phyloP scores from a whole-genome alignment of 35 echinoderm and acorn worm species.

The Apostichopus parvimensis region DNA sequence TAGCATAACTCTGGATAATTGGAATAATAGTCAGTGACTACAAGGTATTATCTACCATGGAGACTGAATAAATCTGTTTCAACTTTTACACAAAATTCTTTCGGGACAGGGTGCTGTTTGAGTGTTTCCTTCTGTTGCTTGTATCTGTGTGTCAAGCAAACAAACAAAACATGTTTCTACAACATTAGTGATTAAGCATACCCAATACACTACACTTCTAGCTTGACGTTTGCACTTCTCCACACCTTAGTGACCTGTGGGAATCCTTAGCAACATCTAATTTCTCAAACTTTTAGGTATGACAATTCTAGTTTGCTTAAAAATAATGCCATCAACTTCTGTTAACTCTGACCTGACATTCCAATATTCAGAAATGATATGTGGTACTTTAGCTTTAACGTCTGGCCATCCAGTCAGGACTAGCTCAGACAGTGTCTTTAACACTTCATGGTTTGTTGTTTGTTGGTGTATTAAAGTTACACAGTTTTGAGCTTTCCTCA shows the following conservation, averaged over 20 bases:
- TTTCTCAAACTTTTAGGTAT: constrained; percentile 6
- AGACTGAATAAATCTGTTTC: constrained; percentile 34
- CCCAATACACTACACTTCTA: constrained; percentile 27
- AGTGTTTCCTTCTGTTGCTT: constrained; percentile 5
- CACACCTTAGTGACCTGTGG: constrained; percentile 10
- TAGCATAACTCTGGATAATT: constrained; percentile 47
- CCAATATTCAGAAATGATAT: constrained; percentile 38
- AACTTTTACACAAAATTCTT: constrained; percentile 20
- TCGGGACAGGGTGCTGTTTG: neutral
- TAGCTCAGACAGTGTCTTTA: neutral
- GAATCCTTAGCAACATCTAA: constrained; percentile 39
- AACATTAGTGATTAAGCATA: constrained; percentile 30
- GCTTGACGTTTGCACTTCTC: constrained; percentile 48
- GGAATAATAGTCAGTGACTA: constrained; percentile 67
- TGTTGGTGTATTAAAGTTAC: neutral
- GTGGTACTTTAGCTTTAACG: neutral
- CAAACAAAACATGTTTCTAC: constrained; percentile 38
- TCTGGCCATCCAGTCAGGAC: constrained; percentile 61
- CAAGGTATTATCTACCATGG: constrained; percentile 15
- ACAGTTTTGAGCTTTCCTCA: no score
- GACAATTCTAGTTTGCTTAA: constrained; percentile 43
- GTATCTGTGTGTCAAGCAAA: constrained; percentile 17
- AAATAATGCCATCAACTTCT: constrained; percentile 50
- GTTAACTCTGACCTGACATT: constrained; percentile 54
- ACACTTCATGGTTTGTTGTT: constrained; percentile 29